phyloP scores from a whole-genome alignment of 2,797 vertebrate species.

The Iguana delicatissima region DNA sequence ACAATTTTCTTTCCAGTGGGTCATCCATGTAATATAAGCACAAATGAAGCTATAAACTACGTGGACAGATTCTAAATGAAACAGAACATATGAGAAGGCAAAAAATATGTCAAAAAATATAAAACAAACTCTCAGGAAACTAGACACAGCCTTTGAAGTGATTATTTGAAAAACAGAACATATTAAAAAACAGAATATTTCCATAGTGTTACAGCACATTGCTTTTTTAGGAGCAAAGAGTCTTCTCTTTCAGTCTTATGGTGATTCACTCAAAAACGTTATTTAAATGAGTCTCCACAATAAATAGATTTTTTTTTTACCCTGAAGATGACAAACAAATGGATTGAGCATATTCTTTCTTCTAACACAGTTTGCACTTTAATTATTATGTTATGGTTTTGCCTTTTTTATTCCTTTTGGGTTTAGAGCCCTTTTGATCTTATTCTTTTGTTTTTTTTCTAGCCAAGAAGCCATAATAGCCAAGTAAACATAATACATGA shows the following conservation, averaged over 20 bases:
- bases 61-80: background rate
- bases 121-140: background rate
- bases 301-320: background rate
- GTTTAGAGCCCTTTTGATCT: background rate
- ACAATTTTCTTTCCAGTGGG: background rate
- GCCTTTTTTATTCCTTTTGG: background rate
- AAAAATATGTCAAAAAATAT: background rate
- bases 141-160: background rate
- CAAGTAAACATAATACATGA: conserved; percentile 1
- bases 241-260: background rate
- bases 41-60: background rate
- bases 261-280: background rate
- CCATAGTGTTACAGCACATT: background rate
- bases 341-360: background rate
- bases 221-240: background rate
- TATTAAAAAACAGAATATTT: background rate
- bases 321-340: background rate
- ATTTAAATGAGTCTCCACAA: too few relatives aligned
- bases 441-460: background rate
- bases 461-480: too few relatives aligned
- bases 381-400: background rate
- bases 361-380: background rate
- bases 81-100: background rate
- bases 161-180: background rate
- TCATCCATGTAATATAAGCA: background rate